Evolutionary conservation across 2,888 invertebrate genomes (phyloP), one percentile per base, ranked within the genome.

Genomic region (Elmis aenea): DNA sequence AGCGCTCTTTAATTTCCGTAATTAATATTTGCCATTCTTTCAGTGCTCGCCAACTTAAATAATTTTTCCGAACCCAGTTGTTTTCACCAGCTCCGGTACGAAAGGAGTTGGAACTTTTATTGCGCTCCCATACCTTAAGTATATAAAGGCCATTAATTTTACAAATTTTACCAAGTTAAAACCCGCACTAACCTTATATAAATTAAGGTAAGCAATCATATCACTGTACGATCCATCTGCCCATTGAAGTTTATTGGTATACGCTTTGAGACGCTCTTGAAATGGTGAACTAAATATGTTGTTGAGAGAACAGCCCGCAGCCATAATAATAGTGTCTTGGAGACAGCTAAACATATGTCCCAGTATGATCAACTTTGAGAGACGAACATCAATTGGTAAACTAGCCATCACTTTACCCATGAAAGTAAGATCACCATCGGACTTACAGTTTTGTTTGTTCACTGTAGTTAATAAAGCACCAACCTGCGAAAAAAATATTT

Each of bases 361-460:
- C 2, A 95, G 69, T 38, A 91, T 72, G 37, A 96, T 85, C 6
- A 96, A 69, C 57, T 93, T 92, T 5, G 87, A 77, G 3, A 91
- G 66, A 36, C 77, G 77, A 14, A 92, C 82, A 61, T 93, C 87
- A 1, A 96, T 59, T 0, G 96, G 96, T 23, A 96, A 66, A 22
- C 70, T 69, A 0, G 88, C 81, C 82, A 94, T 85, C 0, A 95
- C 73, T 5, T 74, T 72, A 0, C 96, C 96, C 49, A 95, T 68
- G 63, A 82, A 85, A 0, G 94, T 94, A 26, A 96, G 58, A 46
- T 92, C 86, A 0, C 95, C 96, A 64, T 96, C 93, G 3, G 49
- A 45, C 12, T 44, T 26, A 1, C 54, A 50, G 12, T 45, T 38
- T 4, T 42, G 31, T 2, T 61, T 62, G 21, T 76, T 68, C 0